phyloP scores from a whole-genome alignment of 2,888 invertebrate genomes.

The Cryptus viduatorius region DNA sequence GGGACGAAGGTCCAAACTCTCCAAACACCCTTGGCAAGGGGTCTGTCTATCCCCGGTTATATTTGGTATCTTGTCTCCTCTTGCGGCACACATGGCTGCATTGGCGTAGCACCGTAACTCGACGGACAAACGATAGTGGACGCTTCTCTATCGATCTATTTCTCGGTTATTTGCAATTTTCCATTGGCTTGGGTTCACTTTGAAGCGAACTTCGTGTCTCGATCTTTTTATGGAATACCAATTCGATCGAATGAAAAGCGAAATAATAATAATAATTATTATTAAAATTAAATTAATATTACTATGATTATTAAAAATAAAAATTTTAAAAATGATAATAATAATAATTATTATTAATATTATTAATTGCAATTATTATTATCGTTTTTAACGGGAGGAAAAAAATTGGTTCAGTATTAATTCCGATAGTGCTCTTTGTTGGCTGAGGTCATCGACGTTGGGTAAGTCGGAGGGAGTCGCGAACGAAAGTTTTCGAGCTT shows the following conservation, averaged over 20 bases:
- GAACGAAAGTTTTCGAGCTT: slow-evolving; percentile 71
- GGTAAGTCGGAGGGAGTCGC: slow-evolving; percentile 51
- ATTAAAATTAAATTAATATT: not conserved
- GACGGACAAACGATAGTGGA: slow-evolving; percentile 1
- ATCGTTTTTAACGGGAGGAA: not conserved
- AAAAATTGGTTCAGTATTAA: not conserved
- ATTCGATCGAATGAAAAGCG: no score
- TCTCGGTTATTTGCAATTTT: not conserved
- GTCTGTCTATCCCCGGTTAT: slow-evolving; percentile 79
- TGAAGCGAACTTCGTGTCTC: no score
- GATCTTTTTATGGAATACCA: no score
- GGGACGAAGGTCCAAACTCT: slow-evolving; percentile 77
- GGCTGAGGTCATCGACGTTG: slow-evolving; percentile 63
- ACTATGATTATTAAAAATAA: no score
- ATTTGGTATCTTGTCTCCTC: slow-evolving; percentile 82
- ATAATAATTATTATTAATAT: not conserved
- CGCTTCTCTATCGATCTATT: not conserved
- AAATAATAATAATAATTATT: no score
- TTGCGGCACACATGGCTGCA: slow-evolving; percentile 79
- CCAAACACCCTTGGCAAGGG: slow-evolving; percentile 84
- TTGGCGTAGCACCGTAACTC: slow-evolving; percentile 74
- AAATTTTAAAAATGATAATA: no score
- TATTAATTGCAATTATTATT: not conserved
- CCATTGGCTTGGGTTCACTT: not conserved
- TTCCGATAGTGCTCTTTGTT: slow-evolving; percentile 41